Conservation (phyloP, 2,113 vertebrate species). For the Mesitornis unicolor region DNA sequence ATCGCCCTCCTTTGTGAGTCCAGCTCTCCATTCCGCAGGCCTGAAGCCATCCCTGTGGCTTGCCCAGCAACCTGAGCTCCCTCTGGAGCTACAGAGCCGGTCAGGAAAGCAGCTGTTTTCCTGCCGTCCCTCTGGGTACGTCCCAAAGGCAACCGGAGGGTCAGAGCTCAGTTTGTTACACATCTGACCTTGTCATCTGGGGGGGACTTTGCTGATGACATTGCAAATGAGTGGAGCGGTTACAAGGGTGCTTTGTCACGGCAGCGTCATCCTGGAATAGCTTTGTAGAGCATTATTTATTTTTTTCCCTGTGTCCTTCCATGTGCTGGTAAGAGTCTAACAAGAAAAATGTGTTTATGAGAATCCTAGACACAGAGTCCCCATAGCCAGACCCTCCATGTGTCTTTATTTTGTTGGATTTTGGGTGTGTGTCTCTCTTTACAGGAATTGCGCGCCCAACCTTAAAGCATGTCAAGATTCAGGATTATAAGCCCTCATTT, state of each 20-base stretch:
- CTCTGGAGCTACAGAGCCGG: not conserved
- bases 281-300: not conserved
- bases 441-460: fast-evolving
- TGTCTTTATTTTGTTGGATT: not conserved
- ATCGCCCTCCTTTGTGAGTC: not conserved
- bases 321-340: not conserved
- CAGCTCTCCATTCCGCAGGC: not conserved
- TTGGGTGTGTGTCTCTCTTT: not conserved
- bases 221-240: not conserved
- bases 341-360: conserved; percentile 17
- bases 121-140: not conserved
- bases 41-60: not conserved
- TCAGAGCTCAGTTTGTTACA: not conserved
- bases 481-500: not conserved
- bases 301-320: not conserved
- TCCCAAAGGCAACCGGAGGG: not conserved
- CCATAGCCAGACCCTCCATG: not conserved
- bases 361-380: conserved; percentile 5
- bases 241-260: not conserved
- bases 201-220: not conserved
- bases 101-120: not conserved
- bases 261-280: not conserved
- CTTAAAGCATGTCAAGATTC: not conserved
- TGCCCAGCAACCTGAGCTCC: not conserved
- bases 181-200: not conserved